Percentiles rank a stretch among this genome's conserved stretches.
phyloP scores from a whole-genome alignment of 2,113 vertebrate species.

The Centropus unirufus region DNA sequence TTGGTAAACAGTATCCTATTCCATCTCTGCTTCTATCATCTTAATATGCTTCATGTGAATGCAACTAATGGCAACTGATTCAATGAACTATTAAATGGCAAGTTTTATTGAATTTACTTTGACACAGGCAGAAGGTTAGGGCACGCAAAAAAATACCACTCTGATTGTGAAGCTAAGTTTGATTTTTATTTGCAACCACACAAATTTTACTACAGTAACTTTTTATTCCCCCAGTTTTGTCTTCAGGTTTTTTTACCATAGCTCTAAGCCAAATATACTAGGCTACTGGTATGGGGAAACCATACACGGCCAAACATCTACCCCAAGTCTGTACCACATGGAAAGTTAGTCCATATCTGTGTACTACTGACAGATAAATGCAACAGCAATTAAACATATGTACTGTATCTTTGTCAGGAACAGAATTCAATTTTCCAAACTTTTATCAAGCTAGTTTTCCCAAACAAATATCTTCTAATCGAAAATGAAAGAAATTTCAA shows the following conservation, averaged over 20 bases:
- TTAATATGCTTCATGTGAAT: not conserved
- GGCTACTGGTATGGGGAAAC: not conserved
- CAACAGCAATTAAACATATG: not conserved
- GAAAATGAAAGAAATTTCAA: not conserved
- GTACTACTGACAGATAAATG: not conserved
- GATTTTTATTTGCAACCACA: constrained; percentile 16
- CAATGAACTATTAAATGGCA: not conserved
- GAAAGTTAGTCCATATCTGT: not conserved
- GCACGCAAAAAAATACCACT: not conserved
- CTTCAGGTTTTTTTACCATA: not conserved
- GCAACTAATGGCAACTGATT: not conserved
- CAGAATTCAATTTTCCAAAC: not conserved
- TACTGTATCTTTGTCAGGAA: not conserved
- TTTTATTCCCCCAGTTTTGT: not conserved
- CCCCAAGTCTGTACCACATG: not conserved
- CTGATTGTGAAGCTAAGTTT: not conserved
- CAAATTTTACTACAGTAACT: not conserved
- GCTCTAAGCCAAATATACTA: not conserved
- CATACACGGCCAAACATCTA: not conserved
- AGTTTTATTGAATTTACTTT: constrained; percentile 6
- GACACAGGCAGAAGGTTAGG: not conserved
- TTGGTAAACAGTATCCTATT: not conserved
- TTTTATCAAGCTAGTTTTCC: not conserved
- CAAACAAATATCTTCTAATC: not conserved
- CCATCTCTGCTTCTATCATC: not conserved